Evolutionary conservation across 2,888 invertebrate genomes (phyloP).

Genomic region (Byasa hedistus): DNA sequence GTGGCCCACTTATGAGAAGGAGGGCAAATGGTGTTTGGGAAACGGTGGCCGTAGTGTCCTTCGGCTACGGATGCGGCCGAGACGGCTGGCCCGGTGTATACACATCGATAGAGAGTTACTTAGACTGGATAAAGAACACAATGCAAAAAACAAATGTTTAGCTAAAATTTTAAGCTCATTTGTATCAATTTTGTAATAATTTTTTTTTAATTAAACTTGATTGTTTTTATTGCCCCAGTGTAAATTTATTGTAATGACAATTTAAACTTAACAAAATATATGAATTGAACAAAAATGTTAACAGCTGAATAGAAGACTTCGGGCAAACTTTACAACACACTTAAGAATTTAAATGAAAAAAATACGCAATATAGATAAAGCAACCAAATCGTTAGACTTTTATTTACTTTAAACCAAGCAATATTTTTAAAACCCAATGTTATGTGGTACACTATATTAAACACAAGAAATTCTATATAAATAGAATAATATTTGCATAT

Average conservation of each 20-base stretch:
- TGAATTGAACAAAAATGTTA: too few relatives aligned
- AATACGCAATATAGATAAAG: too few relatives aligned
- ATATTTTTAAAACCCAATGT: too few relatives aligned
- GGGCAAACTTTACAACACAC: too few relatives aligned
- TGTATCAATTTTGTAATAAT: constrained; percentile 2
- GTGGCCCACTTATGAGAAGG: constrained; percentile 85
- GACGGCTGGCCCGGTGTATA: constrained; percentile 85
- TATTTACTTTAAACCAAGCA: too few relatives aligned
- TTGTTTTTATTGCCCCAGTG: too few relatives aligned
- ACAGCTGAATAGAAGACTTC: too few relatives aligned
- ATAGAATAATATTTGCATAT: not conserved
- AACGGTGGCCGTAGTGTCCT: constrained; percentile 83
- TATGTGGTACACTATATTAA: not conserved
- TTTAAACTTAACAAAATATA: too few relatives aligned
- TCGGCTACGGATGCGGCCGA: constrained; percentile 83
- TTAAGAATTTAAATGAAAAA: too few relatives aligned
- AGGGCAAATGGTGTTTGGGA: constrained; percentile 77
- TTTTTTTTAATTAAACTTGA: not conserved
- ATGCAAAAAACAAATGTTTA: constrained; percentile 54
- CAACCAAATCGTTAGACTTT: too few relatives aligned
- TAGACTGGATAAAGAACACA: constrained; percentile 80
- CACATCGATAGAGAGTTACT: constrained; percentile 81
- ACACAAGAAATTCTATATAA: not conserved
- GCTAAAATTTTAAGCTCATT: constrained; percentile 12
- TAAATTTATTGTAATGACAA: too few relatives aligned